Conservation (phyloP, 1,140 invertebrate genomes). For the Bradysia coprophila region DNA sequence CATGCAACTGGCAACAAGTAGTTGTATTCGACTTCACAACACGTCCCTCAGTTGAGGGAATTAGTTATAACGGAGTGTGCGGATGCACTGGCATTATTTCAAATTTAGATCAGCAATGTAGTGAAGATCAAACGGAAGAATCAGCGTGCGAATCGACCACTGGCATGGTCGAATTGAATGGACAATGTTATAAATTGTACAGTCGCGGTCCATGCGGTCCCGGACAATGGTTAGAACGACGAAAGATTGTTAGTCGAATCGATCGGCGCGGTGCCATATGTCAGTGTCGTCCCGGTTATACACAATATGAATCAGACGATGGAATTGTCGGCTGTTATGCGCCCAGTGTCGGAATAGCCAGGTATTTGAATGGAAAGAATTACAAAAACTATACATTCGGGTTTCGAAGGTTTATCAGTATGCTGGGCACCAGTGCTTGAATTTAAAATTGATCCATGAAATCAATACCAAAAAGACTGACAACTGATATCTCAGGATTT, state of each 20-base stretch:
- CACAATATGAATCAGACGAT: conserved; percentile 15
- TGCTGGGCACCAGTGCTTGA: background rate
- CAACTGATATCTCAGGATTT: too few species aligned
- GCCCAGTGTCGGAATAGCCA: conserved; percentile 29
- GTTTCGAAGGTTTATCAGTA: background rate
- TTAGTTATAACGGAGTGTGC: conserved; percentile 65
- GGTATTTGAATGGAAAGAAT: conserved; percentile 30
- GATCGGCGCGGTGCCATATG: conserved; percentile 32
- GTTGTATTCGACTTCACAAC: conserved; percentile 59
- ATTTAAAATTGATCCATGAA: too few species aligned
- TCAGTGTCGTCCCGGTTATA: conserved; percentile 51
- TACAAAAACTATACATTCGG: conserved; percentile 2
- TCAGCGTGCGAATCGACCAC: conserved; percentile 33
- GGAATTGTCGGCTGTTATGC: conserved; percentile 21
- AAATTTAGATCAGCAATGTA: conserved; percentile 20
- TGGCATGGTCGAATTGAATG: conserved; percentile 37
- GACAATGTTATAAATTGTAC: conserved; percentile 48
- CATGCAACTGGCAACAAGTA: conserved; percentile 45
- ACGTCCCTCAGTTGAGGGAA: conserved; percentile 50
- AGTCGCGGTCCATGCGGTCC: conserved; percentile 50
- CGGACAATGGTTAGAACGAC: conserved; percentile 50
- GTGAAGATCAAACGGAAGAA: conserved; percentile 7
- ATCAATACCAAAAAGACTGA: too few species aligned
- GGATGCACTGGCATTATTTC: conserved; percentile 34
- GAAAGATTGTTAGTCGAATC: conserved; percentile 15